phyloP scores from a whole-genome alignment of 2,888 invertebrate genomes.

The Boloria selene region DNA sequence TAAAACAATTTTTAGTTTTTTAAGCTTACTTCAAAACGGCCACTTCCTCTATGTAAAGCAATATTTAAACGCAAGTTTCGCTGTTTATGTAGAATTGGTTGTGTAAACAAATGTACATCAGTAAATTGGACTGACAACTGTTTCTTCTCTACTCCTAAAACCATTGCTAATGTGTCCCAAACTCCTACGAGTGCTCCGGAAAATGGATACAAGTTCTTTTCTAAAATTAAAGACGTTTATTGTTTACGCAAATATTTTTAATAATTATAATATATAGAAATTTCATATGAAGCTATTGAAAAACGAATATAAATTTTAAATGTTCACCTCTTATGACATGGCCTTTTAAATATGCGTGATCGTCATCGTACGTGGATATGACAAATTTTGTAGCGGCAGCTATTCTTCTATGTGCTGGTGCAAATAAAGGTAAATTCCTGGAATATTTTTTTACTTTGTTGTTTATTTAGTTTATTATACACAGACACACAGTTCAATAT shows the following conservation, averaged over 20 bases:
- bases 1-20: neutral
- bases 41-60: conserved; percentile 83
- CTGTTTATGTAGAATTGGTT: conserved; percentile 82
- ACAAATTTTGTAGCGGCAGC: too few species aligned
- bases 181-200: conserved; percentile 87
- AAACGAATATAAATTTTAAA: too few species aligned
- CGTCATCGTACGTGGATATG: too few species aligned
- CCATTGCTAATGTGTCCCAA: conserved; percentile 87
- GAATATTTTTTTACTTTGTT: too few species aligned
- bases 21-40: conserved; percentile 78
- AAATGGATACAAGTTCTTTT: conserved; percentile 87
- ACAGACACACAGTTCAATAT: too few species aligned
- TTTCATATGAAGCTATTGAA: too few species aligned
- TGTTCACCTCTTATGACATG: too few species aligned
- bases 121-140: conserved; percentile 86
- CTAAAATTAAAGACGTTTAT: conserved; percentile 51
- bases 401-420: too few species aligned
- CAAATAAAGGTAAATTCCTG: too few species aligned
- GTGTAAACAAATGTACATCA: conserved; percentile 83
- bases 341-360: too few species aligned
- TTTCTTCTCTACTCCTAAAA: conserved; percentile 75
- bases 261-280: too few species aligned
- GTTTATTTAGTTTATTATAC: too few species aligned
- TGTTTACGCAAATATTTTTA: neutral
- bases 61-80: conserved; percentile 78